Conservation (phyloP, 2,797 vertebrate genomes). For the Myotis myotis region DNA sequence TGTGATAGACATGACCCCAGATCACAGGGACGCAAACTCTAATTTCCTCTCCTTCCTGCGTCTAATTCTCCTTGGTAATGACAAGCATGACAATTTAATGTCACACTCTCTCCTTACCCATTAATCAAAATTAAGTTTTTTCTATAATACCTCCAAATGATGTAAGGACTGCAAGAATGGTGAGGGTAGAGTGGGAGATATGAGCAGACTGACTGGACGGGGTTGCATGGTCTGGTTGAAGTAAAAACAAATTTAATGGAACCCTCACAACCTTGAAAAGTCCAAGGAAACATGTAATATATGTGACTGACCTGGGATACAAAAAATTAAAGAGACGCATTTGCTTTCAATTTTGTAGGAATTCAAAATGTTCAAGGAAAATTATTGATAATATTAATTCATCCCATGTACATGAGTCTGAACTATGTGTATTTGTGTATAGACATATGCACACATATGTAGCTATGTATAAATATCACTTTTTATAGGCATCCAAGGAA, state of each 20-base stretch:
- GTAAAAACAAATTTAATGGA: background rate
- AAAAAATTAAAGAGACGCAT: background rate
- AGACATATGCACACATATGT: rapidly evolving
- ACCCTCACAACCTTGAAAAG: background rate
- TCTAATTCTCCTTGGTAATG: background rate
- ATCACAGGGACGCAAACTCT: background rate
- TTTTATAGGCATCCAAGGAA: background rate
- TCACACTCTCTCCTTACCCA: background rate
- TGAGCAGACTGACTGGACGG: background rate
- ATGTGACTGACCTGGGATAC: background rate
- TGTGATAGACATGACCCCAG: background rate
- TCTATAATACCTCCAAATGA: background rate
- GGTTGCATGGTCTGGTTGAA: background rate
- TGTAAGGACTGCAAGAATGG: background rate
- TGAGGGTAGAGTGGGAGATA: background rate
- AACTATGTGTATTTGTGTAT: background rate
- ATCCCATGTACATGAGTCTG: background rate
- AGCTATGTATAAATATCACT: background rate
- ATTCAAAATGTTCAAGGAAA: background rate
- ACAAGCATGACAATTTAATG: background rate
- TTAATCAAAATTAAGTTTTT: constrained; percentile 18
- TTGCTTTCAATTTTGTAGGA: background rate
- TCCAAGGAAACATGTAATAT: background rate
- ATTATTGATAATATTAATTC: background rate
- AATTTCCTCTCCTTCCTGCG: background rate